A percentile compares a stretch with the other conserved stretches of the same genome.
phyloP scores from a whole-genome alignment of 2,797 vertebrate species.

The Pseudopleuronectes americanus region DNA sequence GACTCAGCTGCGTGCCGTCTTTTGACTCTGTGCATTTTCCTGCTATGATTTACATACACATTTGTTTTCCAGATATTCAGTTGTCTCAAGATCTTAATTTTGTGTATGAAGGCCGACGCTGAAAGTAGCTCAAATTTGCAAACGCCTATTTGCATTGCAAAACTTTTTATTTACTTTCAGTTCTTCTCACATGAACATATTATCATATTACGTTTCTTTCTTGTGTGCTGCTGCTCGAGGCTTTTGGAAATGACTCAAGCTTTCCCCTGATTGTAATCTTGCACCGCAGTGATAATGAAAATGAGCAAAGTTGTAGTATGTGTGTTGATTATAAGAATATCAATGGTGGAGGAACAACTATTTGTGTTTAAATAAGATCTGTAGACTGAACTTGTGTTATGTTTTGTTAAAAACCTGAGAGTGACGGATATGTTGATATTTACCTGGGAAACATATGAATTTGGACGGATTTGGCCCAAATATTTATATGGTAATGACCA shows the following conservation, averaged over 20 bases:
- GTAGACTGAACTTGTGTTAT: no score
- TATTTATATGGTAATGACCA: no score
- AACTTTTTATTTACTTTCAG: slow-evolving; percentile 63
- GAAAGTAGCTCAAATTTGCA: slow-evolving; percentile 71
- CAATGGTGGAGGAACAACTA: neutral
- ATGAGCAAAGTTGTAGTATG: slow-evolving; percentile 22
- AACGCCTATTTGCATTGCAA: slow-evolving; percentile 80
- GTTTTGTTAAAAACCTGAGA: no score
- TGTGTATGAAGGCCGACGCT: slow-evolving; percentile 63
- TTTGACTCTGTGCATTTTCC: slow-evolving; percentile 35
- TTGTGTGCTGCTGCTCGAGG: neutral
- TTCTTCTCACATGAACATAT: slow-evolving; percentile 32
- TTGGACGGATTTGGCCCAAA: no score
- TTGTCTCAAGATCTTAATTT: slow-evolving; percentile 74
- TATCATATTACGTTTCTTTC: slow-evolving; percentile 15
- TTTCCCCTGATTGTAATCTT: slow-evolving; percentile 40
- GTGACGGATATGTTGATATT: no score
- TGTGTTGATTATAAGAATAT: slow-evolving; percentile 43
- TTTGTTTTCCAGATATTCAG: slow-evolving; percentile 72
- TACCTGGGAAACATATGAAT: no score
- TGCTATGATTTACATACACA: slow-evolving; percentile 71
- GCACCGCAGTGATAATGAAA: slow-evolving; percentile 69
- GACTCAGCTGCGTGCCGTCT: slow-evolving; percentile 23
- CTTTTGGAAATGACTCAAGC: neutral
- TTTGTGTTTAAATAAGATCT: no score